Conservation (phyloP, 92 coral and sea anemone species). For the Siderastrea radians region DNA sequence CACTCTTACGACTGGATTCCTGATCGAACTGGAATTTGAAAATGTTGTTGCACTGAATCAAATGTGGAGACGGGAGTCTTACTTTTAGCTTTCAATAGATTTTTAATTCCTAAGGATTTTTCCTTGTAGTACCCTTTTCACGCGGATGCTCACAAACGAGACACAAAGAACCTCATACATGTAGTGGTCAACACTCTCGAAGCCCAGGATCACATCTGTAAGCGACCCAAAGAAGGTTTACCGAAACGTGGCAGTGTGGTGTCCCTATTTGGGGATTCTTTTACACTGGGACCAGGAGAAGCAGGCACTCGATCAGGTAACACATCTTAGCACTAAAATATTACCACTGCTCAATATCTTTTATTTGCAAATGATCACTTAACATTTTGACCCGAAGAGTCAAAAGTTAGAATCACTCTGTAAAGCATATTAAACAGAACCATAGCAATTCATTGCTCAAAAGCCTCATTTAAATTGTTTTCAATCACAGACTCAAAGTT, state of each 20-base stretch:
- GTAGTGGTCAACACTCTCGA: conserved; percentile 94
- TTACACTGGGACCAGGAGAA: conserved; percentile 29
- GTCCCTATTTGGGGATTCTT: conserved; percentile 65
- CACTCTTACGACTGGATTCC: no score
- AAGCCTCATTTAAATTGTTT: no score
- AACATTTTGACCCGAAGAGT: no score
- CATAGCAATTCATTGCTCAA: no score
- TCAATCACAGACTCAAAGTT: neutral
- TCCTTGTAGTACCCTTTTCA: conserved; percentile 84
- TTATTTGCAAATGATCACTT: no score
- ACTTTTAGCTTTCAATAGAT: no score
- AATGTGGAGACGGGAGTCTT: no score
- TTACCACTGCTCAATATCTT: no score
- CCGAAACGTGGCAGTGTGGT: conserved; percentile 77
- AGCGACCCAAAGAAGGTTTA: conserved; percentile 83
- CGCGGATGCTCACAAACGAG: conserved; percentile 88
- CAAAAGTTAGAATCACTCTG: no score
- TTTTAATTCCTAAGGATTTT: neutral
- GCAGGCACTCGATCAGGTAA: conserved; percentile 54
- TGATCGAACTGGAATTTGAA: no score
- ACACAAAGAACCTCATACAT: conserved; percentile 93
- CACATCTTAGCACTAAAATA: neutral
- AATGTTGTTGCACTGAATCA: no score
- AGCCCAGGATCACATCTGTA: conserved; percentile 97
- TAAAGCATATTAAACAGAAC: no score